Percentiles rank a stretch among this genome's conserved stretches.
These are phyloP conservation scores for Acanthochromis polyacanthus DNA, from an alignment of 2,113 vertebrate genomes.

Conservation along the genomic window DNA sequence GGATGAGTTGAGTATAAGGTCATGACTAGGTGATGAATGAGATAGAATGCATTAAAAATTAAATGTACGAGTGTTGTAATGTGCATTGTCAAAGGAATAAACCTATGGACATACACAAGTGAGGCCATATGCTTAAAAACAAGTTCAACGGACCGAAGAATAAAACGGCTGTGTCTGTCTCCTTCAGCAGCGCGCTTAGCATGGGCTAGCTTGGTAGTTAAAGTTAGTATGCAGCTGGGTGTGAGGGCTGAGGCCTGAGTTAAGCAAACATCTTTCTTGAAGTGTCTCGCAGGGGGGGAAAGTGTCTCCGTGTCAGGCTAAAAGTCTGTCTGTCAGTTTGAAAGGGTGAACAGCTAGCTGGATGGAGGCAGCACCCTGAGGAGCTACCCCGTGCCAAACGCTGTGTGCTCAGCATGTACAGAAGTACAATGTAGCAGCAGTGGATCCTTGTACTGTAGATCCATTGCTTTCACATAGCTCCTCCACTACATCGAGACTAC, in stretches of 20 bases:
- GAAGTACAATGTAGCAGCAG: background rate
- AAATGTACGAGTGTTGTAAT: constrained; percentile 38
- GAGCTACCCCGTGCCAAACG: constrained; percentile 33
- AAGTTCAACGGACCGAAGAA: constrained; percentile 17
- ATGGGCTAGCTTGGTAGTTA: constrained; percentile 17
- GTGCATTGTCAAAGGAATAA: background rate
- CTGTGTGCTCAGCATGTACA: constrained; percentile 55
- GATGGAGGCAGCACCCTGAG: constrained; percentile 61
- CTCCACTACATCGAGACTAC: constrained; percentile 11
- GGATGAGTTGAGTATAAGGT: constrained; percentile 41
- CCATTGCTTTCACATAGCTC: constrained; percentile 10
- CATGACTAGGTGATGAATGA: constrained; percentile 51
- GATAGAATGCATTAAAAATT: constrained; percentile 42
- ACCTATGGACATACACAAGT: background rate
- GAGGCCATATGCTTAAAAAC: constrained; percentile 22
- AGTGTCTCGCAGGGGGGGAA: constrained; percentile 23
- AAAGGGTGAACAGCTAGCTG: constrained; percentile 54
- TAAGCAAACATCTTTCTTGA: constrained; percentile 32
- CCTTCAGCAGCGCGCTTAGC: background rate
- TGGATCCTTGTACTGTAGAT: constrained; percentile 1
- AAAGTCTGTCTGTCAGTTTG: constrained; percentile 66
- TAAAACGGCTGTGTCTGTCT: background rate
- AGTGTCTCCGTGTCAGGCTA: constrained; percentile 45
- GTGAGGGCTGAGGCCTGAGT: constrained; percentile 32
- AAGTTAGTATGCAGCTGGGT: constrained; percentile 41